A percentile compares a stretch with the other conserved stretches of the same genome.
These are phyloP conservation scores for Phoebastria nigripes DNA, from an alignment of 2,797 vertebrate genomes.

Conservation along the genomic window DNA sequence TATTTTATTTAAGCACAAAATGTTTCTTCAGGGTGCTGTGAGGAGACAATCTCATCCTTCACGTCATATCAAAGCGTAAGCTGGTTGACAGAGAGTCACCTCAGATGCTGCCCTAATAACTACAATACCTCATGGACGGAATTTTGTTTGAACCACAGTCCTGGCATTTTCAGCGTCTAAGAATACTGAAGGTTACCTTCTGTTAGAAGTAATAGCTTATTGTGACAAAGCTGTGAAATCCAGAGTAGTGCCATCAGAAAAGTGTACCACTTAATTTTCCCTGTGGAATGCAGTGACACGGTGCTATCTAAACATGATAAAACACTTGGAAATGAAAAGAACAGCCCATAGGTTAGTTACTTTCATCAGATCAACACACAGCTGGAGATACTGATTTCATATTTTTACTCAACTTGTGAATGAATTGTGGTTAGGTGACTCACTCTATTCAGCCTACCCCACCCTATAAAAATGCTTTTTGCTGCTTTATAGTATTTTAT, in stretches of 20 bases:
- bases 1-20: not conserved
- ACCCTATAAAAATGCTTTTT: not conserved
- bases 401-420: not conserved
- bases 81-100: not conserved
- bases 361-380: not conserved
- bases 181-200: not conserved
- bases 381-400: not conserved
- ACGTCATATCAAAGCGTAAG: not conserved
- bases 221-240: not conserved
- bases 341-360: not conserved
- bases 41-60: not conserved
- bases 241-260: too few relatives aligned
- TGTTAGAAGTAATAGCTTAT: not conserved
- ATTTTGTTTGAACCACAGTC: not conserved
- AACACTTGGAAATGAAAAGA: not conserved
- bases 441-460: not conserved
- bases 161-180: not conserved
- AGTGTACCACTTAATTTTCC: not conserved
- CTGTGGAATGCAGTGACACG: not conserved
- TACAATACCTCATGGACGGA: not conserved
- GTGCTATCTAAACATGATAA: not conserved
- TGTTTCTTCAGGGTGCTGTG: not conserved
- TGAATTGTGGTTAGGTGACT: not conserved
- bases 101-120: not conserved
- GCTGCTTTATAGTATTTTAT: not conserved